Base-by-base conservation (phyloP, 2,113 vertebrate species). In the Petrocephalus zakoni region DNA sequence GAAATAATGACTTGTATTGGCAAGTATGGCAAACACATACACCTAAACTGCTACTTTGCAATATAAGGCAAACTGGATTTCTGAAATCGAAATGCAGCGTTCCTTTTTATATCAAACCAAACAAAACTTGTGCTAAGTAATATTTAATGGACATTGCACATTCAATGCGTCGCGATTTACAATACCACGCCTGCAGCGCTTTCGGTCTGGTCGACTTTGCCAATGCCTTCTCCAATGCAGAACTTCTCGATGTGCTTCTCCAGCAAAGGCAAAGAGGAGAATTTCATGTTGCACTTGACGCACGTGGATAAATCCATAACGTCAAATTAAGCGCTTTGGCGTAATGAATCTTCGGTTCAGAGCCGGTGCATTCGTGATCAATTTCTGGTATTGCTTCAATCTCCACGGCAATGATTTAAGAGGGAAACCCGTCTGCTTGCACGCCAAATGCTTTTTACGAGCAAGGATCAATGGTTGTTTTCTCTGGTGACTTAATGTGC, bases 221-320 rank as follows among this genome's bases (percentile, higher is more conserved):
- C 90, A 72, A 90, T 34, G 83, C 90, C 87, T 42, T 85, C 88
- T 42, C 93, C 93, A 82, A 94, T 93, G 78, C 92, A 93, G 81
- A 94, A 94, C 90, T 90, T 93, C 19, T 92, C 91, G 88, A 91
- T 90, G 56, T 94, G 93, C 46, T 93, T 92, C 88, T 88, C 87
- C 19, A 93, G 89, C 75, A 93, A 89, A 78, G 89, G 88, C 22
- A 86, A 90, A 29, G 93, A 93, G 82, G 89, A 93, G 56, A 93
- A 93, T 88, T 89, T 89, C 92, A 93, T 93, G 37, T 90, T 90
- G 86, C 93, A 93, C 11, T 86, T 91, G 49, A 88, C 53, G 86
- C 92, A 94, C 5, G 89, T 86, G 17, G 92, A 72, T 34, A 87
- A 75, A 47, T 91, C 90, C 88, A 91, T 85, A 55, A 47, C 29